Conservation (phyloP, 2,888 invertebrate species). For the Plebejus melissa region DNA sequence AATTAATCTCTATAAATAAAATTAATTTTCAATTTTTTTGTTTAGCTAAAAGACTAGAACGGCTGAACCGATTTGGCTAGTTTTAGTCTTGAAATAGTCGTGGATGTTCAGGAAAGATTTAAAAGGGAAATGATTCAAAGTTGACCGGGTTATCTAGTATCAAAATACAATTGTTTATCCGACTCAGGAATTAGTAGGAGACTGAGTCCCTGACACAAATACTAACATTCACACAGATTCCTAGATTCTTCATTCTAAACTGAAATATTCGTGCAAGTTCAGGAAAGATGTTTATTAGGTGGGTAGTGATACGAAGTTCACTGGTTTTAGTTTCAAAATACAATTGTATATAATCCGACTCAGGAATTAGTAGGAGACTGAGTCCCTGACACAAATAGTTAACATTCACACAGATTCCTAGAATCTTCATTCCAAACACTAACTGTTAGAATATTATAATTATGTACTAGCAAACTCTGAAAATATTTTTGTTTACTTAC, state of each 20-base stretch:
- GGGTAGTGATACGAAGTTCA: no score
- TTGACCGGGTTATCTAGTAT: no score
- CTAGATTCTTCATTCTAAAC: neutral
- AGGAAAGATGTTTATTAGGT: no score
- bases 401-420: conserved; percentile 1
- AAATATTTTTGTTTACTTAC: neutral
- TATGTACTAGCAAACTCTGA: neutral
- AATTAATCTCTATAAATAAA: no score
- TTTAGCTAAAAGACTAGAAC: no score
- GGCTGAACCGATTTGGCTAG: no score
- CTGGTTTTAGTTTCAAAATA: no score
- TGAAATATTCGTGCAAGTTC: no score
- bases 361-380: neutral
- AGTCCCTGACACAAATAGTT: conserved; percentile 6
- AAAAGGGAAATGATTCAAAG: no score
- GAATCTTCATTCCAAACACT: neutral
- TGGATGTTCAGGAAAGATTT: no score
- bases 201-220: neutral
- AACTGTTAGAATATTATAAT: neutral
- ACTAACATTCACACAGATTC: conserved; percentile 1
- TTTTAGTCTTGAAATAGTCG: no score
- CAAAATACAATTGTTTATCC: neutral
- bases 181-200: neutral
- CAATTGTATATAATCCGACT: neutral
- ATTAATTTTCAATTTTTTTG: no score